Conservation (phyloP, 2,113 vertebrate species). For the Tylochromis polylepis region DNA sequence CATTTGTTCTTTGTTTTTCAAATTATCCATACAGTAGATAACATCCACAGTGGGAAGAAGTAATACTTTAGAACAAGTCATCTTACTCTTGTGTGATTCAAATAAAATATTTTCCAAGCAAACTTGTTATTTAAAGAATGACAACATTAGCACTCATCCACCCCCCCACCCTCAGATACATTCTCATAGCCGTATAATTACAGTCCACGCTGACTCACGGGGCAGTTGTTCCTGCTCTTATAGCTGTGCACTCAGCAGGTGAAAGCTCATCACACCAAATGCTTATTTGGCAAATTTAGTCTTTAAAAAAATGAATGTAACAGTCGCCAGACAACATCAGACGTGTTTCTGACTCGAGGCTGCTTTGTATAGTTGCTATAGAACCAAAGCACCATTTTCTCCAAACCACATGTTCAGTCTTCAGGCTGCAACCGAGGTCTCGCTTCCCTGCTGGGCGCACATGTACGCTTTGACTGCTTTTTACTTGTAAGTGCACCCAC, state of each 20-base stretch:
- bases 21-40: slow-evolving; percentile 48
- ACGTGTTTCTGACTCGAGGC: slow-evolving; percentile 53
- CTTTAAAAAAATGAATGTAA: slow-evolving; percentile 69
- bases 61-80: slow-evolving; percentile 58
- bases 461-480: slow-evolving; percentile 62
- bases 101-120: slow-evolving; percentile 38
- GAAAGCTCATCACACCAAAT: slow-evolving; percentile 71
- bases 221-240: slow-evolving; percentile 76
- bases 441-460: slow-evolving; percentile 74
- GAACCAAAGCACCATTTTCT: slow-evolving; percentile 75
- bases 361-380: slow-evolving; percentile 69
- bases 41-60: slow-evolving; percentile 52
- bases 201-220: slow-evolving; percentile 52
- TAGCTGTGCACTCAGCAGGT: slow-evolving; percentile 93
- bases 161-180: slow-evolving; percentile 43
- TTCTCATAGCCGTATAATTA: slow-evolving; percentile 55
- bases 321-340: slow-evolving; percentile 46
- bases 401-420: slow-evolving; percentile 44
- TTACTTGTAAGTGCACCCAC: slow-evolving; percentile 84
- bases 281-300: slow-evolving; percentile 59
- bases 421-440: slow-evolving; percentile 43
- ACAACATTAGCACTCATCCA: slow-evolving; percentile 58
- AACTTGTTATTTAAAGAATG: slow-evolving; percentile 48
- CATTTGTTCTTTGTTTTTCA: slow-evolving; percentile 9
- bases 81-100: slow-evolving; percentile 50